Base-by-base conservation (phyloP, 2,113 vertebrate species). In the Trogon surrucura region DNA sequence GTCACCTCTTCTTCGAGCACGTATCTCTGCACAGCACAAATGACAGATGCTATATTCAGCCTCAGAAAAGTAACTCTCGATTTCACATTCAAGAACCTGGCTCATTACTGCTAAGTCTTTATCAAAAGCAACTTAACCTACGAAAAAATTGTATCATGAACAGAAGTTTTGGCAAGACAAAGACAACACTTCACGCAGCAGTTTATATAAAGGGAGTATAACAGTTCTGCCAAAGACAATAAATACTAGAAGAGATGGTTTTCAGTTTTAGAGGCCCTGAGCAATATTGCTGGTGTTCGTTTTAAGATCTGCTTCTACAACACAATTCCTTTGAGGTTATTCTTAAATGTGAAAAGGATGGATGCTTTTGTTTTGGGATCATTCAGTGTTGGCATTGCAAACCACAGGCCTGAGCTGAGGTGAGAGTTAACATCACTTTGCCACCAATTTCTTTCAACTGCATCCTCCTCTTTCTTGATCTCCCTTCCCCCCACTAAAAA, bases 91-190 rank as follows among this genome's bases (percentile, higher is more conserved):
- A 81, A 81, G 53, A 94, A 57, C 8, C 72, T 81, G 73, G 66
- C 65, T 87, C 21, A 0, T 50, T 89, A 57, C 53, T 91, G 75
- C 79, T 81, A 91, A 91, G 47, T 41, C 77, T 90, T 94, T 91
- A 96, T 93, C 92, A 92, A 92, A 93, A 85, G 65, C 53, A 88
- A 90, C 73, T 74, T 58, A 79, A 87, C 41, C 45, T 66, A 54
- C 25, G 50, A 95, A 96, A 94, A 94, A 92, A 79, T 74, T 78
- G 16, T 29, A 45, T 61, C 71, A 69, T 30, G 91, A 91, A 96
- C 95, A 96, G 95, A 79, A 97, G 83, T 94, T 96, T 89, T 97
- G 92, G 88, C 93, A 95, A 87, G 69, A 94, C 88, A 84, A 88
- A 79, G 86, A 86, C 6, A 25, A 89, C 86, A 75, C 80, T 96